Evolutionary conservation across 2,888 invertebrate genomes (phyloP).

Genomic region (Pseudanteris insignis): DNA sequence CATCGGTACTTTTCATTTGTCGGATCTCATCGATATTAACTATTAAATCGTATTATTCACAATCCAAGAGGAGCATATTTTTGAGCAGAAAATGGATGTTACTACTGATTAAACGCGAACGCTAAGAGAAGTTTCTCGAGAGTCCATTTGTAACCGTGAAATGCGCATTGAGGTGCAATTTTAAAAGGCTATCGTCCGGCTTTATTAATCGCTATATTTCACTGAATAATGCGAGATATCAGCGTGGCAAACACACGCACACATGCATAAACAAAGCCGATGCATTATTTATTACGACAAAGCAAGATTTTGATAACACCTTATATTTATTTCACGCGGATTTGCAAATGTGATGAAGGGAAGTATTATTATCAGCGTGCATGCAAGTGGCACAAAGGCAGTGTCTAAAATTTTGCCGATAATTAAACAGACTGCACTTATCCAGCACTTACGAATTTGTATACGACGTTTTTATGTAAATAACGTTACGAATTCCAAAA

Average conservation of each 20-base stretch:
- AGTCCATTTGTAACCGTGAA: too few species aligned
- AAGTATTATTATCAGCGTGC: constrained; percentile 1
- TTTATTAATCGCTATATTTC: constrained; percentile 13
- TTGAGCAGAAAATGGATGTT: too few species aligned
- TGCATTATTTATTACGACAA: constrained; percentile 18
- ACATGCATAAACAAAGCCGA: constrained; percentile 1
- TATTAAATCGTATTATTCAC: too few species aligned
- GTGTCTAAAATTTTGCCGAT: not conserved
- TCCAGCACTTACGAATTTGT: not conserved
- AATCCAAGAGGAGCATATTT: too few species aligned
- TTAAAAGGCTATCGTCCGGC: too few species aligned
- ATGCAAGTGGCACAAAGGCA: not conserved
- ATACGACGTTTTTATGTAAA: too few species aligned
- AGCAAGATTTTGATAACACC: constrained; percentile 20
- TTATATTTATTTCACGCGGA: constrained; percentile 16
- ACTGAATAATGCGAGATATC: constrained; percentile 13
- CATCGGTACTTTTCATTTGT: too few species aligned
- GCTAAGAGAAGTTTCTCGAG: too few species aligned
- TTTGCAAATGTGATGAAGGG: constrained; percentile 8
- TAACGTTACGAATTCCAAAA: too few species aligned
- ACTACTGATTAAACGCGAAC: too few species aligned
- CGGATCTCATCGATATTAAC: too few species aligned
- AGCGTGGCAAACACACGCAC: not conserved
- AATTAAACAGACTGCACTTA: constrained; percentile 2
- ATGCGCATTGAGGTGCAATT: too few species aligned